Evolutionary conservation across 2,888 invertebrate genomes (phyloP).

Genomic region (Eilema griseolum): DNA sequence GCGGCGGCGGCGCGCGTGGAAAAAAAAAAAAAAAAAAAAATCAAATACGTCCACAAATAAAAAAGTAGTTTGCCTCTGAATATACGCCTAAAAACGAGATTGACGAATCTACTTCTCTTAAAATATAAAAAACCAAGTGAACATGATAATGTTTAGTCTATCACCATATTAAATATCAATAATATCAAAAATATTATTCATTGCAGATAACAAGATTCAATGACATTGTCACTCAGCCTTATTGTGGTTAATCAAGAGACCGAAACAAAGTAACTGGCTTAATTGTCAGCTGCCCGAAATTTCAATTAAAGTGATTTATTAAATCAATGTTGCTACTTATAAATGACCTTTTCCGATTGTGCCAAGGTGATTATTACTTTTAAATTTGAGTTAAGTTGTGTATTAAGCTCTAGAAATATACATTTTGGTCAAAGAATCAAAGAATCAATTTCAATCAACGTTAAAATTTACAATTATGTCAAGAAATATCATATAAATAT

Average conservation of each 20-base stretch:
- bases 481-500: too few species aligned
- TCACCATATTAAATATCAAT: background rate
- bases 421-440: too few species aligned
- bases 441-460: too few species aligned
- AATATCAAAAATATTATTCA: background rate
- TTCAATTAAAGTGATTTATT: background rate
- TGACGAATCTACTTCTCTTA: too few species aligned
- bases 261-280: constrained; percentile 4
- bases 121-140: background rate
- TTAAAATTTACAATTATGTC: too few species aligned
- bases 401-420: too few species aligned
- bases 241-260: background rate
- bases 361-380: background rate
- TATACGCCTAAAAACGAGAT: too few species aligned
- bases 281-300: background rate
- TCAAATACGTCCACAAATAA: too few species aligned
- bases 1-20: too few species aligned
- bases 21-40: too few species aligned
- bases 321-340: background rate
- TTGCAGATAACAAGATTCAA: constrained; percentile 2
- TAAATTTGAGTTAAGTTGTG: background rate
- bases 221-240: background rate
- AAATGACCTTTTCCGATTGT: background rate
- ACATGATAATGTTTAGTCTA: background rate
- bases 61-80: too few species aligned